These are phyloP conservation scores for Anagrus nilaparvatae DNA, from an alignment of 1,140 invertebrate species.

Conservation along the genomic window DNA sequence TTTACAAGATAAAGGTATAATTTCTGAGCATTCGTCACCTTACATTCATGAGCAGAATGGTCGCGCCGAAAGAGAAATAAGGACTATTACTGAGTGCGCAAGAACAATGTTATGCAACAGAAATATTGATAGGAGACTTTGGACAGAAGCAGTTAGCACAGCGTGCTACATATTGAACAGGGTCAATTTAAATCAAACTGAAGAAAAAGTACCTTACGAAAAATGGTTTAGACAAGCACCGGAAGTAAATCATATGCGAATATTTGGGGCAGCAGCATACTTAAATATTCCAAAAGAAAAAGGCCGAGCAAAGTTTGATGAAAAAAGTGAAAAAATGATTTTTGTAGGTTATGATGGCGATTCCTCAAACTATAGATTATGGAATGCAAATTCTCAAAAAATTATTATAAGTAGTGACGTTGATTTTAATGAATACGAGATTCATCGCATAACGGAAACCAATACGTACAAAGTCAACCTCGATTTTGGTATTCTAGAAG, in stretches of 20 bases:
- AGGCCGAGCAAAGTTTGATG: conserved; percentile 22
- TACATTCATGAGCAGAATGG: conserved; percentile 31
- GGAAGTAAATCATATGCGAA: conserved; percentile 32
- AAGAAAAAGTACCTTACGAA: conserved; percentile 35
- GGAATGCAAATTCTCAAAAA: conserved; percentile 12
- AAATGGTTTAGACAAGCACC: conserved; percentile 35
- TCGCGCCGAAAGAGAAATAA: conserved; percentile 28
- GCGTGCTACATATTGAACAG: conserved; percentile 19
- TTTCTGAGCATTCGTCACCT: no score
- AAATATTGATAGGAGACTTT: conserved; percentile 27
- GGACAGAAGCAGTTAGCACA: conserved; percentile 36
- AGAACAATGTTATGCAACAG: conserved; percentile 27
- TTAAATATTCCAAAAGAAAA: conserved; percentile 22
- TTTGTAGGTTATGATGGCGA: conserved; percentile 24
- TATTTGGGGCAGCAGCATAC: conserved; percentile 37
- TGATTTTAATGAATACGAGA: background rate
- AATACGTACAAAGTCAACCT: no score
- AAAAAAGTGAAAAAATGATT: conserved; percentile 22
- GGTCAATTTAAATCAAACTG: conserved; percentile 12
- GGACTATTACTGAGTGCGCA: conserved; percentile 31
- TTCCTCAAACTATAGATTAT: conserved; percentile 21
- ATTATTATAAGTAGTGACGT: conserved; percentile 2
- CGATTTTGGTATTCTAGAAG: no score
- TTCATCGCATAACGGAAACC: no score
- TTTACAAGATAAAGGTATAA: no score